phyloP scores from a whole-genome alignment of 2,113 vertebrate genomes.

The Maylandia zebra region DNA sequence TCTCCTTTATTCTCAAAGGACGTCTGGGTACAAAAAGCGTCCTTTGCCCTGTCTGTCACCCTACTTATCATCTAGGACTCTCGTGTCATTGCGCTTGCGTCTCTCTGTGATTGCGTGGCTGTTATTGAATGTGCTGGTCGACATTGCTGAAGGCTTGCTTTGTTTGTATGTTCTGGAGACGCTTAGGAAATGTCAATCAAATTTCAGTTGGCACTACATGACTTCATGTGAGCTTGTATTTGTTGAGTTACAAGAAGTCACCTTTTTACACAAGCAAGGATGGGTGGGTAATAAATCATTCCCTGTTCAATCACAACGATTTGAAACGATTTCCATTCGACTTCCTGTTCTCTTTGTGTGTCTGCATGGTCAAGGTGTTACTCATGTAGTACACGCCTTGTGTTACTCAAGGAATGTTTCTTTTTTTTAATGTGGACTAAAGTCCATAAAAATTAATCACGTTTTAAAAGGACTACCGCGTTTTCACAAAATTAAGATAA shows the following conservation, averaged over 20 bases:
- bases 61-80: neutral
- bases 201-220: neutral
- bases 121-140: neutral
- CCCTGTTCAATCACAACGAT: neutral
- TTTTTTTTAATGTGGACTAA: neutral
- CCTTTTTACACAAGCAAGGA: neutral
- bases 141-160: slow-evolving; percentile 4
- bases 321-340: neutral
- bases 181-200: slow-evolving; percentile 10
- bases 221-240: neutral
- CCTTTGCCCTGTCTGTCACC: neutral
- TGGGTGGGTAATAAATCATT: slow-evolving; percentile 3
- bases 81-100: neutral
- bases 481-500: neutral
- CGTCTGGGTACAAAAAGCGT: neutral
- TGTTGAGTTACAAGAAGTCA: neutral
- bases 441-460: neutral
- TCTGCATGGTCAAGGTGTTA: neutral
- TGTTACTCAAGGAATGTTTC: neutral
- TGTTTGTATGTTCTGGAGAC: neutral
- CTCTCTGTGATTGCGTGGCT: neutral
- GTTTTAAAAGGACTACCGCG: neutral
- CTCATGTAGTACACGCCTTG: neutral
- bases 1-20: neutral
- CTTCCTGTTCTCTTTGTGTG: neutral